phyloP scores from a whole-genome alignment of 2,797 vertebrate species.

The Tympanoctomys barrerae region DNA sequence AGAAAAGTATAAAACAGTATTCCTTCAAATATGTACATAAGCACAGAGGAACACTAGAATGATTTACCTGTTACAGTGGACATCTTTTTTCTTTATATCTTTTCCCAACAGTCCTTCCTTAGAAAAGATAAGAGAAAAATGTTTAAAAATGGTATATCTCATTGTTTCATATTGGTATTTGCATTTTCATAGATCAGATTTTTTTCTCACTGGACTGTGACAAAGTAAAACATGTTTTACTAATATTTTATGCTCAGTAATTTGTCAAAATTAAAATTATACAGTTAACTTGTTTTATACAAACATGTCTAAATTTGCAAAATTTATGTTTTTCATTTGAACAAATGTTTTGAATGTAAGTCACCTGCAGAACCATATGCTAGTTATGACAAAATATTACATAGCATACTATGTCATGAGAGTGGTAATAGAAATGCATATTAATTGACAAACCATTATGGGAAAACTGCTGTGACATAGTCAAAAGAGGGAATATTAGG shows the following conservation, averaged over 20 bases:
- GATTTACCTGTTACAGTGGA: not conserved
- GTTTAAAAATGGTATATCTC: not conserved
- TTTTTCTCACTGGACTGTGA: not conserved
- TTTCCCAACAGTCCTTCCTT: not conserved
- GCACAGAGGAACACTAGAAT: not conserved
- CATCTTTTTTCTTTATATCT: not conserved
- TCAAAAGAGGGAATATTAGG: not conserved
- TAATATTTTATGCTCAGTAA: not conserved
- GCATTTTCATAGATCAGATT: not conserved
- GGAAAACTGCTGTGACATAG: not conserved
- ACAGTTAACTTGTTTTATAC: not conserved
- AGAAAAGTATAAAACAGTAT: not conserved
- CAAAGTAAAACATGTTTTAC: not conserved
- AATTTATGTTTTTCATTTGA: not conserved
- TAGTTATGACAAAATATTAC: not conserved
- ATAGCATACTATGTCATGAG: not conserved
- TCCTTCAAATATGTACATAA: not conserved
- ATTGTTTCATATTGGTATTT: conserved; percentile 3
- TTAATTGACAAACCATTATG: not conserved
- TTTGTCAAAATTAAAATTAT: not conserved
- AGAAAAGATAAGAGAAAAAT: conserved; percentile 1
- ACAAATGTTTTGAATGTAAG: not conserved
- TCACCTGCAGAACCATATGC: not conserved
- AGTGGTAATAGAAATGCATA: not conserved
- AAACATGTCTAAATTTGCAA: not conserved